Base-by-base conservation (phyloP, 2,797 vertebrate species). In the Paramormyrops hopkinsi region DNA sequence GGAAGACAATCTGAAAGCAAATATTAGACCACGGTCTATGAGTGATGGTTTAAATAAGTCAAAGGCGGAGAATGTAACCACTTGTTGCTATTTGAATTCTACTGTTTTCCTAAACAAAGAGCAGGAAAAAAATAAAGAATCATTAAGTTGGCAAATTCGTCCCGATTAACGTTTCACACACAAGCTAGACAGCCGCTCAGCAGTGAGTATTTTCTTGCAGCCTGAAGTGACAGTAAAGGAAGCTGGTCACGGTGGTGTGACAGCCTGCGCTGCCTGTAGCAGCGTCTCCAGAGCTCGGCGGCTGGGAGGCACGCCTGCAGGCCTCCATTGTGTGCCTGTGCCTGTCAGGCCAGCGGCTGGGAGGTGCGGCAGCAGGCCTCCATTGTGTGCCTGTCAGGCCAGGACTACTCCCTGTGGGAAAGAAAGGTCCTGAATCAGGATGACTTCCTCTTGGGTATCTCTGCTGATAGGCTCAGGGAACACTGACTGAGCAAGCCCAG, bases 341-440 rank as follows among this genome's bases (percentile, higher is more conserved):
- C 85, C 25, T 56, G 85, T 86, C 85, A 86, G 51, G 29, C 19
- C 22, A 54, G 79, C 51, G 51, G 12, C 51, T 17, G 51, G 14
- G 51, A 48, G 41, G 9, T 33, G 59, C 51, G 53, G 53, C 85
- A n/a, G 50, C 25, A 17, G 33, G 85, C 25, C 53, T 29, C 85
- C 14, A 87, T 87, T 87, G 85, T 87, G 53, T 41, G 53, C 85
- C 25, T 87, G 86, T 87, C 86, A 87, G 53, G 17, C n/a, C 25
- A 56, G 82, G 86, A 33, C 51, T 87, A 87, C 86, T 87, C 86
- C 86, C 86, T 56, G 53, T 85, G 86, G 86, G 86, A 87, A 56
- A 41, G 17, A 59, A 22, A 22, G 29, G 53, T 33, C 4, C 51
- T 0, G 22, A 87, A 87, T 87, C 86, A 87, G 86, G 22, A 59